Evolutionary conservation across 2,888 invertebrate genomes (phyloP).

Genomic region (Mesorhabditis spiculigera): DNA sequence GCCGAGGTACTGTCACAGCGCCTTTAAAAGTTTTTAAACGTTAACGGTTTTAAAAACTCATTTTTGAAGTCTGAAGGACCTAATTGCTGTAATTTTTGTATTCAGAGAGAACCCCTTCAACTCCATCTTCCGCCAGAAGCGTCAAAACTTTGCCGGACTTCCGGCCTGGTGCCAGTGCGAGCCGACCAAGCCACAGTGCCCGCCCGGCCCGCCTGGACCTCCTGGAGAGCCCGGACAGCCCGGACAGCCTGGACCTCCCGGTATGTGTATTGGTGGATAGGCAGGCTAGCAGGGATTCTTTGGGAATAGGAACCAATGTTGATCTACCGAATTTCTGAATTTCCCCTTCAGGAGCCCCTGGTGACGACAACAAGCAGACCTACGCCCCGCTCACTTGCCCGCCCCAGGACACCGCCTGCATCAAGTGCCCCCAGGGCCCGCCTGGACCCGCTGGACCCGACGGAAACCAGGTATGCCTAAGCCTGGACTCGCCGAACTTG

Average conservation of each 20-base stretch:
- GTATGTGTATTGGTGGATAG: no score
- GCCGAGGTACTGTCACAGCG: slow-evolving; percentile 18
- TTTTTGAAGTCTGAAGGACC: no score
- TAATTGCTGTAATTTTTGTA: no score
- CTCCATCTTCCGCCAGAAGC: slow-evolving; percentile 42
- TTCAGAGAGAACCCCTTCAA: slow-evolving; percentile 35
- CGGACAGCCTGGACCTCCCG: slow-evolving; percentile 35
- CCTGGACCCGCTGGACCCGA: slow-evolving; percentile 26
- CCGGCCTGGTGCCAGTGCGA: slow-evolving; percentile 45
- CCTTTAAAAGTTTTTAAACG: background rate
- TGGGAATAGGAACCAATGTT: no score
- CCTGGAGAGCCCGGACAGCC: slow-evolving; percentile 39
- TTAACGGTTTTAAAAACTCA: no score
- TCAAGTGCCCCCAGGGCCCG: slow-evolving; percentile 34
- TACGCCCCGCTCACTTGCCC: slow-evolving; percentile 35
- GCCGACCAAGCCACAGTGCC: slow-evolving; percentile 41
- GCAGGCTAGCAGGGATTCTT: no score
- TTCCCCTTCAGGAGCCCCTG: slow-evolving; percentile 18
- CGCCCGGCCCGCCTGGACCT: slow-evolving; percentile 42
- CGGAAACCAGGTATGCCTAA: slow-evolving; percentile 15
- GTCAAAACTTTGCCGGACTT: slow-evolving; percentile 37
- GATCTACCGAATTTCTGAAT: no score
- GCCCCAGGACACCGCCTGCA: slow-evolving; percentile 27
- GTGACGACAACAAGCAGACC: slow-evolving; percentile 36
- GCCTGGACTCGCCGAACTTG: slow-evolving; percentile 31